Percentiles rank a stretch among this genome's conserved stretches.
phyloP scores from a whole-genome alignment of 2,797 vertebrate genomes.

The Xenops minutus region DNA sequence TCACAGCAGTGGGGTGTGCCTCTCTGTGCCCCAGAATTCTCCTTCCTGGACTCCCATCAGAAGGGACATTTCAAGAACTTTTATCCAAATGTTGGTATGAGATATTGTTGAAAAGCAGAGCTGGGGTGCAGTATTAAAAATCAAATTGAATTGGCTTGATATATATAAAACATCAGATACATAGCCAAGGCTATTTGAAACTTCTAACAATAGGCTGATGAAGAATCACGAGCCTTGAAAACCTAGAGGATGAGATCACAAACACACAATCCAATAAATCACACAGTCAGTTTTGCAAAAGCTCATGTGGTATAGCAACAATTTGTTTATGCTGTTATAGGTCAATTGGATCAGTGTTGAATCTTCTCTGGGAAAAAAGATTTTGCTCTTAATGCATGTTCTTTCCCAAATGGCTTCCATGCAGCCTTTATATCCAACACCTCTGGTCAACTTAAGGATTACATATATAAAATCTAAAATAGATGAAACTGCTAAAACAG shows the following conservation, averaged over 20 bases:
- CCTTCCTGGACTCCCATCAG: neutral
- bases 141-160: neutral
- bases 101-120: neutral
- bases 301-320: neutral
- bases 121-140: neutral
- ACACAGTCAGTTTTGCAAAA: neutral
- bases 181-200: neutral
- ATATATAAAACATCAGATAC: neutral
- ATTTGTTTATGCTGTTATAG: neutral
- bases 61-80: neutral
- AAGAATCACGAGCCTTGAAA: slow-evolving; percentile 34
- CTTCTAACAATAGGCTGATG: neutral
- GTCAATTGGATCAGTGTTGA: slow-evolving; percentile 14
- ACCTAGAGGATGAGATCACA: slow-evolving; percentile 10
- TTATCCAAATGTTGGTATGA: neutral
- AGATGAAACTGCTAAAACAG: slow-evolving; percentile 4
- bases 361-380: neutral
- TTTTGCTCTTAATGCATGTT: neutral
- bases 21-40: neutral
- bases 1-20: fast-evolving
- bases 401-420: neutral
- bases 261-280: slow-evolving; percentile 25
- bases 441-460: slow-evolving; percentile 3
- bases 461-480: neutral
- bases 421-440: neutral